phyloP scores from a whole-genome alignment of 1,140 invertebrate species.

The Homarus americanus region DNA sequence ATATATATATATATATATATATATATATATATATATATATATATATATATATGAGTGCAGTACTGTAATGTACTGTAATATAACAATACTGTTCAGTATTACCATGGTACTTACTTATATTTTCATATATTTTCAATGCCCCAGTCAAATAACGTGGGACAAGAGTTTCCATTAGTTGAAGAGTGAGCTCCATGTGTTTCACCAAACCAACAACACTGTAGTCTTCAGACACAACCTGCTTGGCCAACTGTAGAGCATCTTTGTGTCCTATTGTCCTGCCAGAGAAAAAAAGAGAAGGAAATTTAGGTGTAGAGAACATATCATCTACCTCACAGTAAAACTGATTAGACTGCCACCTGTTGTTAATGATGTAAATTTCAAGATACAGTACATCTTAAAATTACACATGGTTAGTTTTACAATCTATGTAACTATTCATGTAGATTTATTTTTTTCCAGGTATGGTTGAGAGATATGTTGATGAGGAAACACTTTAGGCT shows the following conservation, averaged over 20 bases:
- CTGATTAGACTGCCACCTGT: background rate
- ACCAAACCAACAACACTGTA: conserved; percentile 66
- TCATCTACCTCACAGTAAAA: background rate
- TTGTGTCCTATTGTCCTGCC: conserved; percentile 41
- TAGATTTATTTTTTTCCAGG: conserved; percentile 17
- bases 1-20: too few species aligned
- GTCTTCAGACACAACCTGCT: conserved; percentile 39
- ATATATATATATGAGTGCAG: too few species aligned
- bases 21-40: too few species aligned
- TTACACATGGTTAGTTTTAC: too few species aligned
- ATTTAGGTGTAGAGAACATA: background rate
- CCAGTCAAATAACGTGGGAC: conserved; percentile 44
- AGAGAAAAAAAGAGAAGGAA: background rate
- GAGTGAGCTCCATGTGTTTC: conserved; percentile 39
- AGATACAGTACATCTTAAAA: too few species aligned
- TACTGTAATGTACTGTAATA: too few species aligned
- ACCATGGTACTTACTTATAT: conserved; percentile 46
- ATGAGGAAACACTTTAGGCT: conserved; percentile 61
- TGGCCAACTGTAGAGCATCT: conserved; percentile 43
- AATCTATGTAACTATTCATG: too few species aligned
- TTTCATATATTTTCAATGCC: conserved; percentile 25
- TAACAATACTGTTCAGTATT: too few species aligned
- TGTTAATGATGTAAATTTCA: too few species aligned
- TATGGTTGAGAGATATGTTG: conserved; percentile 65
- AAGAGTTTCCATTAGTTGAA: conserved; percentile 48